Base-by-base conservation (phyloP, 2,888 invertebrate species). In the Xanthia togata region DNA sequence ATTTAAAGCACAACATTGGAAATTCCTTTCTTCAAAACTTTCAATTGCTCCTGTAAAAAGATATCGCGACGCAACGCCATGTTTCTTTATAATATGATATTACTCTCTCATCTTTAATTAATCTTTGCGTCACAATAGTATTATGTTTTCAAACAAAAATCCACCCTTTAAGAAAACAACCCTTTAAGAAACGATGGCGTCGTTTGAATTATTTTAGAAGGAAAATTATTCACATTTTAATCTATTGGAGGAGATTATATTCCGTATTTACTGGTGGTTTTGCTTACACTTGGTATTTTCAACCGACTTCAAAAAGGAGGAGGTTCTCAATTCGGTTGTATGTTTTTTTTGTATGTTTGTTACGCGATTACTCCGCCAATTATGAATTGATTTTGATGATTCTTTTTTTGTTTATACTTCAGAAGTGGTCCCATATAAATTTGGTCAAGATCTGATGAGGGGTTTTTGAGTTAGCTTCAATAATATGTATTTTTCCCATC, bases 141-240 rank as follows among this genome's bases (percentile, higher is more conserved):
- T 91, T 88, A 89, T 83, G 84, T 90, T 89, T 87, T 87, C 90
- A 90, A 90, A 90, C 89, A 89, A 88, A 89, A 88, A 86, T 83
- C 60, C 64, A 87, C 86, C 85, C 84, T 83, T 80, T 86, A 81
- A 82, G 85, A 87, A 88, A 84, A 84, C 81, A 83, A 84, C 87
- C 89, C 89, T 87, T 88, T 86, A 5, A 72, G 76, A 82, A 86
- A 77, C 67, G 81, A 70, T 57, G 78, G 73, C 69, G 78, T 73
- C 88, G 73, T 76, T 79, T 59, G 65, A 81, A 82, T 86, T 86
- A 76, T 76, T 85, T 78, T 73, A 60, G 38, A 73, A 38, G 38
- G 73, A 83, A 73, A 78, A 50, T 78, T 77, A 69, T 75, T 85
- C 71, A 64, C 62, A 68, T 87, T 85, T 70, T 55, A 53, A 70